Percentiles rank a stretch among this genome's conserved stretches.
phyloP scores from a whole-genome alignment of 2,797 vertebrate genomes.

The Sebastes nivosus region DNA sequence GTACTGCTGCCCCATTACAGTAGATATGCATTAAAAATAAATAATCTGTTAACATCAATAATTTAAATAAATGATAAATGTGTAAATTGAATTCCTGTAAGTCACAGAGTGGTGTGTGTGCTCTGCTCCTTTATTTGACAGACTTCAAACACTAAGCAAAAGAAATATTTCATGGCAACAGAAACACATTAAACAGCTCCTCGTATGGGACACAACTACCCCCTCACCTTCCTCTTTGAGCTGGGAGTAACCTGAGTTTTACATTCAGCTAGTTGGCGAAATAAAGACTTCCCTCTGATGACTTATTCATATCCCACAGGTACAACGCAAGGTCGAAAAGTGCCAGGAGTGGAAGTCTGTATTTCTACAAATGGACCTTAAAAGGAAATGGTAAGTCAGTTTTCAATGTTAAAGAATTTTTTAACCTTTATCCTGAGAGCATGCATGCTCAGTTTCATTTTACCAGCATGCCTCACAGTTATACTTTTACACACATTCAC shows the following conservation, averaged over 20 bases:
- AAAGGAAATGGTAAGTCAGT: slow-evolving; percentile 52
- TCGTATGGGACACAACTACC: background rate
- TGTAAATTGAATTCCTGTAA: background rate
- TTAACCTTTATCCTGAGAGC: slow-evolving; percentile 26
- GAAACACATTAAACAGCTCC: slow-evolving; percentile 15
- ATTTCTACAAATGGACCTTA: slow-evolving; percentile 62
- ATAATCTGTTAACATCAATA: background rate
- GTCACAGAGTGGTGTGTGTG: background rate
- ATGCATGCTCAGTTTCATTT: slow-evolving; percentile 29
- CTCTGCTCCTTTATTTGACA: background rate
- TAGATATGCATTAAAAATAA: slow-evolving; percentile 4
- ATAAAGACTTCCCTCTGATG: slow-evolving; percentile 43
- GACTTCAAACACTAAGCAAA: background rate
- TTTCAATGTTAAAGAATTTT: slow-evolving; percentile 19
- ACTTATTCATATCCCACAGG: slow-evolving; percentile 69
- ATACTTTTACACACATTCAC: slow-evolving; percentile 34
- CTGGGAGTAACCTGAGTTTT: slow-evolving; percentile 13
- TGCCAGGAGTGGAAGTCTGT: slow-evolving; percentile 23
- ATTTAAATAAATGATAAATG: slow-evolving; percentile 12
- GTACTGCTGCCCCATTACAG: background rate
- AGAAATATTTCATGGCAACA: slow-evolving; percentile 5
- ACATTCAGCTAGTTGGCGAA: slow-evolving; percentile 17
- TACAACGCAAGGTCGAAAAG: slow-evolving; percentile 21
- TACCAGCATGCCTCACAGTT: background rate
- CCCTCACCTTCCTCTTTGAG: background rate